These are phyloP conservation scores for Calliphora vomitoria DNA, from an alignment of 2,888 invertebrate genomes.

Conservation along the genomic window DNA sequence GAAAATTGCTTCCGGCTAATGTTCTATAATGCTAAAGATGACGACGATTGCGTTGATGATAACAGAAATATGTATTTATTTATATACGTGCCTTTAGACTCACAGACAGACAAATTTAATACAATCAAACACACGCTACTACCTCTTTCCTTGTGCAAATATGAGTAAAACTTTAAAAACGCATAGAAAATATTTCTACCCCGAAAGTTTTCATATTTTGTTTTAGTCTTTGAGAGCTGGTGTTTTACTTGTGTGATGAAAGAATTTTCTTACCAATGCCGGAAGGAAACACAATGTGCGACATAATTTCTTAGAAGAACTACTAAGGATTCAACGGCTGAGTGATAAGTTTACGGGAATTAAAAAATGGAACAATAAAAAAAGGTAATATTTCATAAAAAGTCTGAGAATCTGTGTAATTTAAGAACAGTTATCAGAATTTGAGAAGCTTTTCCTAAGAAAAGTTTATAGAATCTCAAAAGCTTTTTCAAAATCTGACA, in stretches of 20 bases:
- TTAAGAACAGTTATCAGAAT: neutral
- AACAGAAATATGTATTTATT: constrained; percentile 59
- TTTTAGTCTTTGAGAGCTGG: constrained; percentile 32
- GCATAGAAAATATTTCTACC: constrained; percentile 10
- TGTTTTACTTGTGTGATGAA: constrained; percentile 43
- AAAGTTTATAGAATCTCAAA: too few species aligned
- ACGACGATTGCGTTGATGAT: constrained; percentile 57
- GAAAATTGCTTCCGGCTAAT: constrained; percentile 76
- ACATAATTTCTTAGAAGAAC: constrained; percentile 46
- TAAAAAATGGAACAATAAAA: neutral
- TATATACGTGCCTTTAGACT: constrained; percentile 22
- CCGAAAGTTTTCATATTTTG: constrained; percentile 19
- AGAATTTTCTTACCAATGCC: constrained; percentile 38
- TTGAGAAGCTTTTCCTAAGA: neutral
- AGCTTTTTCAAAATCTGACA: too few species aligned
- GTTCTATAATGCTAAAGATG: constrained; percentile 61
- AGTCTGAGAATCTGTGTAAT: too few species aligned
- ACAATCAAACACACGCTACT: constrained; percentile 36
- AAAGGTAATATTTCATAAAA: too few species aligned
- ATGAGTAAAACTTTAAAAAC: constrained; percentile 8
- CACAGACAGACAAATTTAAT: constrained; percentile 14
- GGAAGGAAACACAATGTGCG: constrained; percentile 66
- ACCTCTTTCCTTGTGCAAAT: neutral
- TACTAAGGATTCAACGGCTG: neutral
- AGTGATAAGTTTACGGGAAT: too few species aligned